Percentiles rank a stretch among this genome's conserved stretches.
These are phyloP conservation scores for Ephydatia muelleri DNA, from an alignment of 37 sponge, comb jelly and placozoan genomes.

Conservation along the genomic window DNA sequence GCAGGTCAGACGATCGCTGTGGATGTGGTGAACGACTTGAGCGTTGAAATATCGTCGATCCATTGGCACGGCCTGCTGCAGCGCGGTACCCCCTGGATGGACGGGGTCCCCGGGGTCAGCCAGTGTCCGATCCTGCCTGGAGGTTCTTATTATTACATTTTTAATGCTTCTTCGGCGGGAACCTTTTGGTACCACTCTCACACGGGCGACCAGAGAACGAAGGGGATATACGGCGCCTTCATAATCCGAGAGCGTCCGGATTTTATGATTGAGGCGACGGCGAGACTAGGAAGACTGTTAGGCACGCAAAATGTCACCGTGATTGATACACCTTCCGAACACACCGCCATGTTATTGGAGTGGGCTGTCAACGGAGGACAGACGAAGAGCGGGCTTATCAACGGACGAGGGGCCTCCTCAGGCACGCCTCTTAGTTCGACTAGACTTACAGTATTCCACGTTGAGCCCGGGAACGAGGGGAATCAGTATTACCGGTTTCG, in stretches of 20 bases:
- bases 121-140: conserved; percentile 69
- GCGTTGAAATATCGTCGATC: conserved; percentile 58
- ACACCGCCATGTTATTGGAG: conserved; percentile 71
- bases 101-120: conserved; percentile 74
- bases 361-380: conserved; percentile 27
- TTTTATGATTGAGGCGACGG: background rate
- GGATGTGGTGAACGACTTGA: conserved; percentile 57
- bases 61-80: conserved; percentile 91
- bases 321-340: conserved; percentile 43
- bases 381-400: conserved; percentile 63
- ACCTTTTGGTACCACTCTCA: conserved; percentile 91
- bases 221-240: conserved; percentile 78
- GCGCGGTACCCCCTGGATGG: conserved; percentile 71
- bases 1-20: conserved; percentile 36
- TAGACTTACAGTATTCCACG: conserved; percentile 33
- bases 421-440: conserved; percentile 17
- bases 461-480: conserved; percentile 23
- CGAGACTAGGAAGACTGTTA: background rate
- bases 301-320: background rate
- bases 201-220: conserved; percentile 74
- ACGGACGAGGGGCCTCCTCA: conserved; percentile 55
- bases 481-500: conserved; percentile 68
- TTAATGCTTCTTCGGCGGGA: conserved; percentile 60
- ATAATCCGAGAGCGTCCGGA: conserved; percentile 54
- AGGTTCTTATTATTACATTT: conserved; percentile 53